A percentile compares a stretch with the other conserved stretches of the same genome.
Conservation (phyloP, 1,140 invertebrate genomes). For the Sesamia nonagrioides region DNA sequence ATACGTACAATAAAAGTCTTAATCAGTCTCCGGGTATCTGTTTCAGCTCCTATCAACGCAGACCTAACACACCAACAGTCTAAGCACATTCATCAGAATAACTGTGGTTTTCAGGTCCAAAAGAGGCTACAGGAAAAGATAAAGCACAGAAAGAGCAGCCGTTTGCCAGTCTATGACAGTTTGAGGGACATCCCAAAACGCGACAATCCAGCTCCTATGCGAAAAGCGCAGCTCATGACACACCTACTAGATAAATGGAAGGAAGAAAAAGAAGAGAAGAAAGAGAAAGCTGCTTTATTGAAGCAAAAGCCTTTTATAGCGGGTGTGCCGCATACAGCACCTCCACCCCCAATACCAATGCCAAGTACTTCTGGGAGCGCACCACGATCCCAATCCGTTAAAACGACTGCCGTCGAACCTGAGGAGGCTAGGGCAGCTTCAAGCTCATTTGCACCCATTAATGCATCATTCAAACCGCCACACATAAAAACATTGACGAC, state of each 20-base stretch:
- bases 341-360: slow-evolving; percentile 57
- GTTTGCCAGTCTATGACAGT: slow-evolving; percentile 71
- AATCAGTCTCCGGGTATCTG: no score
- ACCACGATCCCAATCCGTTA: slow-evolving; percentile 72
- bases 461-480: slow-evolving; percentile 73
- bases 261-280: slow-evolving; percentile 75
- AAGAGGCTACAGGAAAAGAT: slow-evolving; percentile 70
- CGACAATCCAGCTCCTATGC: slow-evolving; percentile 57
- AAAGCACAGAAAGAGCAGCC: slow-evolving; percentile 66
- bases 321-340: slow-evolving; percentile 65
- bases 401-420: slow-evolving; percentile 36
- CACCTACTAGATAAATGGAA: slow-evolving; percentile 80
- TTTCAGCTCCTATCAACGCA: no score
- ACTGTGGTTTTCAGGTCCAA: slow-evolving; percentile 68
- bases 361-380: slow-evolving; percentile 73
- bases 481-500: no score
- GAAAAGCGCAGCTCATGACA: slow-evolving; percentile 69
- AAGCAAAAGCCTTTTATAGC: slow-evolving; percentile 80
- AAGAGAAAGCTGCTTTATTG: slow-evolving; percentile 65
- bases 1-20: no score
- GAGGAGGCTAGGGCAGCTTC: slow-evolving; percentile 17
- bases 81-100: slow-evolving; percentile 41
- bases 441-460: slow-evolving; percentile 77
- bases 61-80: no score
- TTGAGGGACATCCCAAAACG: slow-evolving; percentile 66